Conservation (phyloP, 2,113 vertebrate species). For the Riparia riparia region DNA sequence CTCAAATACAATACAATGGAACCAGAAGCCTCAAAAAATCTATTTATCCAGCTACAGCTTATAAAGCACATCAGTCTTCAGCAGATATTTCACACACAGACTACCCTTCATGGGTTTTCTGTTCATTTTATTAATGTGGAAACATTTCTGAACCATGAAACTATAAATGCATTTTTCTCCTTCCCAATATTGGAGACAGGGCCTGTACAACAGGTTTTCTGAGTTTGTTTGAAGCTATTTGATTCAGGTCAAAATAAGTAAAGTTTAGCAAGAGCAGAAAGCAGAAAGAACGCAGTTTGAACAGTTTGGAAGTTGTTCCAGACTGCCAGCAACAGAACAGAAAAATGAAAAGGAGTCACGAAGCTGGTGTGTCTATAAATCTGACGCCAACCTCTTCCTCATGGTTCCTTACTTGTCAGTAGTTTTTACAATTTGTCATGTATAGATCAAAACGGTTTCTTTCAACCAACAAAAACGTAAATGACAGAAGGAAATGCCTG, state of each 20-base stretch:
- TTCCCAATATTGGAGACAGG: not conserved
- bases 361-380: not conserved
- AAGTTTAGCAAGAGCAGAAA: not conserved
- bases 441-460: not conserved
- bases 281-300: not conserved
- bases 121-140: not conserved
- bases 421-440: not conserved
- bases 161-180: not conserved
- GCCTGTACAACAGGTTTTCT: not conserved
- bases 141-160: not conserved
- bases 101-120: not conserved
- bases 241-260: not conserved
- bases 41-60: not conserved
- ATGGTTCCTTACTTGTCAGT: not conserved
- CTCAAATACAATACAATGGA: not conserved
- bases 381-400: not conserved
- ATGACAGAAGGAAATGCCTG: not conserved
- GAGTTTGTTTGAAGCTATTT: not conserved
- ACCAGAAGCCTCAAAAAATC: not conserved
- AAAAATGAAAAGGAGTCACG: not conserved
- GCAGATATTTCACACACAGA: not conserved
- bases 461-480: not conserved
- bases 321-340: not conserved
- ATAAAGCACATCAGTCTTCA: not conserved
- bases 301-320: not conserved